Conservation (phyloP, 2,888 invertebrate species). For the Ochropleura plecta region DNA sequence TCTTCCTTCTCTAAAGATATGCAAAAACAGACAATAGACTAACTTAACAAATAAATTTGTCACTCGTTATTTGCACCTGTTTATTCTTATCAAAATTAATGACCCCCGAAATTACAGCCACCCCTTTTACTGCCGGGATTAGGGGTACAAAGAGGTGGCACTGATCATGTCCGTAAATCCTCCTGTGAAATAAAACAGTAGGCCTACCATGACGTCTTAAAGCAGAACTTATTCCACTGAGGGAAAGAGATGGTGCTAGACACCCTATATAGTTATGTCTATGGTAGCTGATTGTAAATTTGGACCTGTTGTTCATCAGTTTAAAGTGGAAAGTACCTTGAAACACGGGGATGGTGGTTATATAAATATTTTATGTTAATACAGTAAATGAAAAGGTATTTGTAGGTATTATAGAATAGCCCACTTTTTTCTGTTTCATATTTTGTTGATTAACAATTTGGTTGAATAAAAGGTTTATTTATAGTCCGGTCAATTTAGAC, state of each 20-base stretch:
- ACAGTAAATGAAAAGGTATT: neutral
- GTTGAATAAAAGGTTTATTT: too few relatives aligned
- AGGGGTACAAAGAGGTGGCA: neutral
- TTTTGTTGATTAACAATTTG: neutral
- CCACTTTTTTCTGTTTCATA: neutral
- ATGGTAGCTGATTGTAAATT: constrained; percentile 28
- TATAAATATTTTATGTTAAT: constrained; percentile 32
- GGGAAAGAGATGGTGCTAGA: too few relatives aligned
- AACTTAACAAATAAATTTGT: constrained; percentile 15
- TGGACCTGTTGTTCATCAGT: constrained; percentile 1
- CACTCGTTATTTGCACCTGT: constrained; percentile 3
- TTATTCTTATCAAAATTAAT: constrained; percentile 42
- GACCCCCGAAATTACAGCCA: constrained; percentile 19
- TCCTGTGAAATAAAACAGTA: constrained; percentile 19
- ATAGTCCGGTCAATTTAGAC: too few relatives aligned
- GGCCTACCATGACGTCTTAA: too few relatives aligned
- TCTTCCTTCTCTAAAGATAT: neutral
- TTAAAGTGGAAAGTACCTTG: constrained; percentile 4
- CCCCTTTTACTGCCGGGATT: constrained; percentile 10
- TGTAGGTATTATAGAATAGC: neutral
- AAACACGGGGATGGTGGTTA: constrained; percentile 18
- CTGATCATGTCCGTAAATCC: constrained; percentile 13
- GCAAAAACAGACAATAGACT: neutral
- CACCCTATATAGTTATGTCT: too few relatives aligned
- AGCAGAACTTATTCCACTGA: too few relatives aligned